Evolutionary conservation across 2,888 invertebrate genomes (phyloP).

Genomic region (Plutella xylostella): DNA sequence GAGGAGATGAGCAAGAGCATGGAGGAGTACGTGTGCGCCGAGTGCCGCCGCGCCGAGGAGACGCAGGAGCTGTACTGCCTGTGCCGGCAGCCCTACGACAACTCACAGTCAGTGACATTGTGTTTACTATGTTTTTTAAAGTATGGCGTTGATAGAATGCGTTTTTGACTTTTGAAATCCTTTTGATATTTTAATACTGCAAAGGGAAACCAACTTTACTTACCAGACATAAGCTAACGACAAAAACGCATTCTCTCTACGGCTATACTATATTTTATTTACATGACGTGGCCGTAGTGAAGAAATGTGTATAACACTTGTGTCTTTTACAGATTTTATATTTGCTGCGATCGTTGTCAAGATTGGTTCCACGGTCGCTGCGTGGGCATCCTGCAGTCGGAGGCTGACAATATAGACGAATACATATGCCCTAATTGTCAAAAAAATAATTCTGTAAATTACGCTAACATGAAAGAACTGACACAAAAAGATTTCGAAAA

Average conservation of each 20-base stretch:
- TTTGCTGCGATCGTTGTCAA: constrained; percentile 98
- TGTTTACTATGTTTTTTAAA: too few relatives aligned
- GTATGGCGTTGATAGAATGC: too few relatives aligned
- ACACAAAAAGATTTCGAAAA: constrained; percentile 84
- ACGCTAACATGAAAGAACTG: constrained; percentile 90
- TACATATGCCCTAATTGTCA: constrained; percentile 98
- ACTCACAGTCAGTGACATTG: constrained; percentile 86
- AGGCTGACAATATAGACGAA: constrained; percentile 94
- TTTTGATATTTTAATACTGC: too few relatives aligned
- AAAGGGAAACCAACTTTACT: too few relatives aligned
- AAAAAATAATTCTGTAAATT: constrained; percentile 88
- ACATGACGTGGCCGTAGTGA: too few relatives aligned
- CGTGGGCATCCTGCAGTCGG: constrained; percentile 93
- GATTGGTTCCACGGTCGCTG: constrained; percentile 99
- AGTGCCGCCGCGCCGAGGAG: constrained; percentile 87
- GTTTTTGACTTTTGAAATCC: too few relatives aligned
- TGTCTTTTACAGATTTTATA: constrained; percentile 85
- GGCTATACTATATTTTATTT: too few relatives aligned
- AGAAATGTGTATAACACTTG: not conserved
- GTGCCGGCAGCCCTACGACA: constrained; percentile 96
- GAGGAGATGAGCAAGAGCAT: constrained; percentile 91
- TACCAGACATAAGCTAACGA: too few relatives aligned
- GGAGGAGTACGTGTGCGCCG: constrained; percentile 90
- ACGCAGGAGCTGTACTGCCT: constrained; percentile 95
- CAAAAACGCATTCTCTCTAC: too few relatives aligned